phyloP scores from a whole-genome alignment of 2,113 vertebrate species.

The Microcebus lehilahytsara region DNA sequence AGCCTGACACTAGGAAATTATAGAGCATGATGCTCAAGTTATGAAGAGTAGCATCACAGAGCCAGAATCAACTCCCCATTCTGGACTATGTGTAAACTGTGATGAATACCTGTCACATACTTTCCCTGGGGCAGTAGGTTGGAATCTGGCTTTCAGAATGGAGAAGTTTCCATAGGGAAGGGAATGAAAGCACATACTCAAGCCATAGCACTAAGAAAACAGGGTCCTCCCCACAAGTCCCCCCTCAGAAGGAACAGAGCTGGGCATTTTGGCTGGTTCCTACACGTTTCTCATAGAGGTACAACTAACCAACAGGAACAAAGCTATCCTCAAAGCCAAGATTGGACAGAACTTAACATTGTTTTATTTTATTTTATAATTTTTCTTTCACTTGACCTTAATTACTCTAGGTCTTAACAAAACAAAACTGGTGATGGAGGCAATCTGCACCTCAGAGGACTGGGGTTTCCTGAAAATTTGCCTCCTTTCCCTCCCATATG shows the following conservation, averaged over 20 bases:
- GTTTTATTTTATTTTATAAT: conserved; percentile 7
- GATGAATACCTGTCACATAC: not conserved
- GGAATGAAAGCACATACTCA: not conserved
- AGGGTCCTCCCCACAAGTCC: not conserved
- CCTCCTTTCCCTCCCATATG: not conserved
- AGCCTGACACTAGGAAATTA: not conserved
- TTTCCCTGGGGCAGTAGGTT: not conserved
- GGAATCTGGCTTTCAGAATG: conserved; percentile 46
- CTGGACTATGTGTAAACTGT: not conserved
- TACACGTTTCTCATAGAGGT: not conserved
- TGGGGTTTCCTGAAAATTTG: not conserved
- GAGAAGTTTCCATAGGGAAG: conserved; percentile 24
- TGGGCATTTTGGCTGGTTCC: not conserved
- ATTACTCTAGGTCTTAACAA: not conserved
- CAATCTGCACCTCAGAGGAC: not conserved
- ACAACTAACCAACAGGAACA: not conserved
- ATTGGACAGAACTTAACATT: not conserved
- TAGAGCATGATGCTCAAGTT: not conserved
- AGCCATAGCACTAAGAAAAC: not conserved
- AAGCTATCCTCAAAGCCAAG: not conserved
- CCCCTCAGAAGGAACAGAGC: not conserved
- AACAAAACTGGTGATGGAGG: not conserved
- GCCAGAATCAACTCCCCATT: not conserved
- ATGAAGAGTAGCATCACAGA: not conserved
- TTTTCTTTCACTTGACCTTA: conserved; percentile 29